Evolutionary conservation across 2,888 invertebrate genomes (phyloP).

Genomic region (Cheilosia pagana): DNA sequence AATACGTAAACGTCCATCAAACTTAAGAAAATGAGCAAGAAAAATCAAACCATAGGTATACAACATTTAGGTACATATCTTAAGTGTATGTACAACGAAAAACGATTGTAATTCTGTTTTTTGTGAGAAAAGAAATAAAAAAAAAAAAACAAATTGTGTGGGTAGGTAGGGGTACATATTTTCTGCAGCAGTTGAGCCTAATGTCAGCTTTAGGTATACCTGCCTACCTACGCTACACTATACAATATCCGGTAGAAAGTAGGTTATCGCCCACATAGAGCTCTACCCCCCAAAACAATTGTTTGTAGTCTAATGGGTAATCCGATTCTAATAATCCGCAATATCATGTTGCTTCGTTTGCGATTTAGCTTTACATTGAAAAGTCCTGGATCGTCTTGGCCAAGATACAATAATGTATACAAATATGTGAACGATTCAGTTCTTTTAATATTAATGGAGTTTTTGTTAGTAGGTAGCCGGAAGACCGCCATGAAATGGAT

Average conservation of each 20-base stretch:
- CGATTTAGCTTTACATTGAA: constrained; percentile 44
- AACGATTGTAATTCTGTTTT: constrained; percentile 37
- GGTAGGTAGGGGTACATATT: constrained; percentile 16
- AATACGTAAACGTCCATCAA: constrained; percentile 48
- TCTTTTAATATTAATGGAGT: constrained; percentile 30
- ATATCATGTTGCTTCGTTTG: constrained; percentile 46
- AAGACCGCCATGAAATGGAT: constrained; percentile 32
- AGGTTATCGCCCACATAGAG: constrained; percentile 54
- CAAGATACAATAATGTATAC: constrained; percentile 30
- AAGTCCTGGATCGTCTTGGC: constrained; percentile 30
- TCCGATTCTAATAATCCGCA: constrained; percentile 61
- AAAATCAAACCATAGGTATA: constrained; percentile 38
- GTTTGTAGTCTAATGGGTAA: constrained; percentile 13
- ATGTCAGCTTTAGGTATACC: constrained; percentile 31
- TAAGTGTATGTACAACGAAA: constrained; percentile 20
- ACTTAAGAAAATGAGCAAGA: constrained; percentile 51
- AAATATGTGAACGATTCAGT: constrained; percentile 21
- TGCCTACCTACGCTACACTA: background rate
- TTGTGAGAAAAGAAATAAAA: constrained; percentile 33
- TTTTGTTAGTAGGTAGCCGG: constrained; percentile 42
- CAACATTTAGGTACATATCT: constrained; percentile 34
- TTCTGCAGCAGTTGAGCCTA: constrained; percentile 39
- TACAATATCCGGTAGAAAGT: constrained; percentile 49
- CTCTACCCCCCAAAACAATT: constrained; percentile 1
- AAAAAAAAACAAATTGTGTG: constrained; percentile 47